Evolutionary conservation across 2,888 invertebrate genomes (phyloP).

Genomic region (Pollenia angustigena): DNA sequence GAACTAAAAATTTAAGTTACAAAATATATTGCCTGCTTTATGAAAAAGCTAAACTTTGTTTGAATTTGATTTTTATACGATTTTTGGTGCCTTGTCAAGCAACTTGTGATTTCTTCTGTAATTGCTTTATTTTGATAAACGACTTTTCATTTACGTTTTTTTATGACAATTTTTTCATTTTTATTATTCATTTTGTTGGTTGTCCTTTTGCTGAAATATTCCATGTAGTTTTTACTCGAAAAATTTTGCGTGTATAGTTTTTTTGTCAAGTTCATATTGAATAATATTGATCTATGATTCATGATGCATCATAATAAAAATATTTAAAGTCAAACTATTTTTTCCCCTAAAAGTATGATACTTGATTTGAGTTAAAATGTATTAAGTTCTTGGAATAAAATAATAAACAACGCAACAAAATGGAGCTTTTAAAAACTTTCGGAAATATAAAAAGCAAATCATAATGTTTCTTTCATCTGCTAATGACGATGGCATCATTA

Average conservation of each 20-base stretch:
- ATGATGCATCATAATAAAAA: constrained; percentile 32
- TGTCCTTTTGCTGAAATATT: constrained; percentile 40
- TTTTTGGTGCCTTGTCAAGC: no score
- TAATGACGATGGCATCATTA: no score
- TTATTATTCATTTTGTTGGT: neutral
- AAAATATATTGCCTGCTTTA: constrained; percentile 1
- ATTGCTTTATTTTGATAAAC: constrained; percentile 60
- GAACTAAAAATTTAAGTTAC: neutral
- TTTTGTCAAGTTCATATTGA: constrained; percentile 11
- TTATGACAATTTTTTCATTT: neutral
- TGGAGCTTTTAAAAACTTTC: no score
- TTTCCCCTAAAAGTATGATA: constrained; percentile 14
- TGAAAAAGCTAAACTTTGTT: neutral
- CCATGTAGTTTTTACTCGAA: neutral
- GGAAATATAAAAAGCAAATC: no score
- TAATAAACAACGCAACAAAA: neutral
- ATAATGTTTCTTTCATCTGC: no score
- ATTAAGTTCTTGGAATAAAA: neutral
- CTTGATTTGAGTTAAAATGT: neutral
- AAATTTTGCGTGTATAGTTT: constrained; percentile 18
- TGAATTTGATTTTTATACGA: no score
- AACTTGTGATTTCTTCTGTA: neutral
- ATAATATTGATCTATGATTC: constrained; percentile 43
- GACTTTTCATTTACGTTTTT: constrained; percentile 32
- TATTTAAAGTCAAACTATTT: neutral